Evolutionary conservation across 2,888 invertebrate genomes (phyloP).

Genomic region (Cosmia pyralina): DNA sequence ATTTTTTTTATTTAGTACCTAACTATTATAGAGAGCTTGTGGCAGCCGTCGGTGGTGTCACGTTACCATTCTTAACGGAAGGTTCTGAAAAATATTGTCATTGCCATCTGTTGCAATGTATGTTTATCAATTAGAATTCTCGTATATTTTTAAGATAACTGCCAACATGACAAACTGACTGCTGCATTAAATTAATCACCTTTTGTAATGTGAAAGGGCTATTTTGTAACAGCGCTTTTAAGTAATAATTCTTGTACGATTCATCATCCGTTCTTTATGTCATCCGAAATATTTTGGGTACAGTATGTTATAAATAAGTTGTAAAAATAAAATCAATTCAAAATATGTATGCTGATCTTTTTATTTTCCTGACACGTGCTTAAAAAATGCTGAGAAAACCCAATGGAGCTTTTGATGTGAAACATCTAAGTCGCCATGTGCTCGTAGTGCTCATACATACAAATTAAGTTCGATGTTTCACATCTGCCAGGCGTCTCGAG

Average conservation of each 20-base stretch:
- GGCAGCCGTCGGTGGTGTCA: constrained; percentile 89
- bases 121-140: constrained; percentile 57
- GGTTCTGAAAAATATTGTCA: constrained; percentile 59
- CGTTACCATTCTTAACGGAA: constrained; percentile 84
- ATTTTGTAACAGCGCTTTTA: constrained; percentile 50
- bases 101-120: constrained; percentile 55
- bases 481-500: too few relatives aligned
- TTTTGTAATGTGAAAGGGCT: constrained; percentile 43
- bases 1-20: constrained; percentile 67
- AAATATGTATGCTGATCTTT: neutral
- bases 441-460: too few relatives aligned
- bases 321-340: constrained; percentile 34
- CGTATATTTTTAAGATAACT: constrained; percentile 63
- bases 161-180: constrained; percentile 78
- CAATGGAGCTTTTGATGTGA: too few relatives aligned
- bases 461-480: too few relatives aligned
- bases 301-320: constrained; percentile 9
- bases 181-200: constrained; percentile 69
- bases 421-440: too few relatives aligned
- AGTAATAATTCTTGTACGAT: constrained; percentile 20
- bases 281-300: constrained; percentile 45
- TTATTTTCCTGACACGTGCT: constrained; percentile 3
- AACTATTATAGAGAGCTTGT: constrained; percentile 76
- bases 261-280: constrained; percentile 31
- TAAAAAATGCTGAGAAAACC: neutral